phyloP scores from a whole-genome alignment of 2,113 vertebrate genomes.

The Varanus komodoensis region DNA sequence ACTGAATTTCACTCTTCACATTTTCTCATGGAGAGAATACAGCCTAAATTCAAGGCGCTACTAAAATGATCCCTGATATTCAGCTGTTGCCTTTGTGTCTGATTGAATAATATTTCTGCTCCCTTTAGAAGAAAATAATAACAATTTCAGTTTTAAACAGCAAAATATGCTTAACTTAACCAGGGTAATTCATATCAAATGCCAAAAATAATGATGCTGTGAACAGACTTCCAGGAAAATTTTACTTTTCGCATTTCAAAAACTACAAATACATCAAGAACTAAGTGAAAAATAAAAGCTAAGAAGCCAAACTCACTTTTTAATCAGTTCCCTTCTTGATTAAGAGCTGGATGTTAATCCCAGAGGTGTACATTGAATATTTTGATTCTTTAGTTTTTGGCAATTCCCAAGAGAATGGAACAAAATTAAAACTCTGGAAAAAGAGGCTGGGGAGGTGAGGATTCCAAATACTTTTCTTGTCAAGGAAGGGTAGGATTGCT shows the following conservation, averaged over 20 bases:
- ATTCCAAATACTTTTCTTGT: too few relatives aligned
- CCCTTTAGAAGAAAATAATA: background rate
- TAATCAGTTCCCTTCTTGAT: background rate
- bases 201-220: background rate
- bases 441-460: too few relatives aligned
- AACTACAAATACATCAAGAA: background rate
- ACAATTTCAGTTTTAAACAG: background rate
- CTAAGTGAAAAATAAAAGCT: background rate
- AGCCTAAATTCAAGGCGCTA: background rate
- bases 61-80: background rate
- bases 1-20: background rate
- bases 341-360: background rate
- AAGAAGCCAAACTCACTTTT: background rate
- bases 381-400: too few relatives aligned
- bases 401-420: too few relatives aligned
- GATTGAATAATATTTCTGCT: background rate
- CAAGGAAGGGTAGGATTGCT: too few relatives aligned
- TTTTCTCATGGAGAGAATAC: background rate
- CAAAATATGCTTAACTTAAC: background rate
- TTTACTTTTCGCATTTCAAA: accelerated
- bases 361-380: too few relatives aligned
- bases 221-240: background rate
- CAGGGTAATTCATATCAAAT: too few relatives aligned
- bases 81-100: background rate
- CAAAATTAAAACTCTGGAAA: too few relatives aligned